Conservation (phyloP, 1,140 invertebrate species). For the Bathynomus jamesi region DNA sequence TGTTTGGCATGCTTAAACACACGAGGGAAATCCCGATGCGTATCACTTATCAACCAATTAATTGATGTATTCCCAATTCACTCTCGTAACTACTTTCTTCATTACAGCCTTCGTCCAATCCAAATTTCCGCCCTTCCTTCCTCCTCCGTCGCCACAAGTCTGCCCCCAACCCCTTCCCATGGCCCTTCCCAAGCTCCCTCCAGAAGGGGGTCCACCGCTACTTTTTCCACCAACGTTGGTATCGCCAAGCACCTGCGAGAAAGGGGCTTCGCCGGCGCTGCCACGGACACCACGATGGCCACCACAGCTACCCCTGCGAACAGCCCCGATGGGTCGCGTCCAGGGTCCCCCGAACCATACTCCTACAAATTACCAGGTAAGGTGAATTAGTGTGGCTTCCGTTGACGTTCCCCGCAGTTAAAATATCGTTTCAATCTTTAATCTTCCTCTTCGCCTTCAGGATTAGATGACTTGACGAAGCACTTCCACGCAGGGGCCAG, state of each 20-base stretch:
- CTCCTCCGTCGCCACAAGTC: slow-evolving; percentile 27
- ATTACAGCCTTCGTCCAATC: slow-evolving; percentile 20
- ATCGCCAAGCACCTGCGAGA: slow-evolving; percentile 72
- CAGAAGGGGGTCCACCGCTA: slow-evolving; percentile 59
- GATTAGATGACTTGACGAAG: slow-evolving; percentile 43
- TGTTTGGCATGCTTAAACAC: too few species aligned
- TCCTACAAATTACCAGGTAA: slow-evolving; percentile 37
- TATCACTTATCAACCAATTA: too few species aligned
- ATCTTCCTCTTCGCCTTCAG: slow-evolving; percentile 25
- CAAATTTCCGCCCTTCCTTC: slow-evolving; percentile 34
- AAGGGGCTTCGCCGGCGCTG: slow-evolving; percentile 61
- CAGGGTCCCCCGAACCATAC: slow-evolving; percentile 25
- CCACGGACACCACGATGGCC: slow-evolving; percentile 58
- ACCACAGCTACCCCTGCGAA: slow-evolving; percentile 77
- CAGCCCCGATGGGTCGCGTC: slow-evolving; percentile 56
- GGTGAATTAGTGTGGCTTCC: neutral
- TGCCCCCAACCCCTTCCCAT: slow-evolving; percentile 50
- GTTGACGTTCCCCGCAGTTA: neutral
- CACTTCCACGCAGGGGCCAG: slow-evolving; percentile 60
- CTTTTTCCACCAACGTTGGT: slow-evolving; percentile 68
- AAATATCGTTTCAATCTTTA: neutral
- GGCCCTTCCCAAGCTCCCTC: slow-evolving; percentile 38
- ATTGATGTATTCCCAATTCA: too few species aligned
- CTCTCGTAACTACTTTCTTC: neutral
- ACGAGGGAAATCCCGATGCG: too few species aligned